Base-by-base conservation (phyloP, 2,888 invertebrate species). In the Orchesella flavescens region DNA sequence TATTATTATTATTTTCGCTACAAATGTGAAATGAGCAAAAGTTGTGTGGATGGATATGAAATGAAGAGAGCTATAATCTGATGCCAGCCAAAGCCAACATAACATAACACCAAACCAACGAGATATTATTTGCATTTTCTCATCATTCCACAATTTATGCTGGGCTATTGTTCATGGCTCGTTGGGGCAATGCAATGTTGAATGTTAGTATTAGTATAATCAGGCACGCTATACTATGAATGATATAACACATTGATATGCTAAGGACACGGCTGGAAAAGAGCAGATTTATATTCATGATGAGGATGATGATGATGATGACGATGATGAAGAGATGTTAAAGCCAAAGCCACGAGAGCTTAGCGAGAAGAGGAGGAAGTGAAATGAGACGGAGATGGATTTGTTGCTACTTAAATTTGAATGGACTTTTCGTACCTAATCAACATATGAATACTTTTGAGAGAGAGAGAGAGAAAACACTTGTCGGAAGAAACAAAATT, bases 201-300 rank as follows among this genome's bases (percentile, higher is more conserved):
- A 73, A 34, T 43, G 44, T 57, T 57, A 59, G 49, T 59, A 23
- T 63, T 71, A 15, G 21, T 53, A 49, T 69, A 53, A 49, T 7
- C 34, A 34, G 34, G 34, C 34, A 34, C 34, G 7, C 43, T 17
- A 17, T 57, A 43, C 15, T 49, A 4, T 4, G 34, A 2, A 34
- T 34, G 34, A 4, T 34, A 4, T 34, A 34, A 34, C 7, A 34
- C 7, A 34, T 34, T 34, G 34, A 34, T 4, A 34, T 34, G 34
- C 7, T 34, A 34, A 34, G 34, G 34, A 34, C n/a, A n/a, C 34
- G 53, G 43, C 44, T 75, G 55, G 44, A 77, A 77, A 68, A 59
- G 19, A 59, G 59, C 61, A 69, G 57, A 77, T 77, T 77, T 77
- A 77, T 69, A 77, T 77, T 77, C 77, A 77, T 77, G 76, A 66